Conservation (phyloP, 2,888 invertebrate genomes). For the Magallana nippona region DNA sequence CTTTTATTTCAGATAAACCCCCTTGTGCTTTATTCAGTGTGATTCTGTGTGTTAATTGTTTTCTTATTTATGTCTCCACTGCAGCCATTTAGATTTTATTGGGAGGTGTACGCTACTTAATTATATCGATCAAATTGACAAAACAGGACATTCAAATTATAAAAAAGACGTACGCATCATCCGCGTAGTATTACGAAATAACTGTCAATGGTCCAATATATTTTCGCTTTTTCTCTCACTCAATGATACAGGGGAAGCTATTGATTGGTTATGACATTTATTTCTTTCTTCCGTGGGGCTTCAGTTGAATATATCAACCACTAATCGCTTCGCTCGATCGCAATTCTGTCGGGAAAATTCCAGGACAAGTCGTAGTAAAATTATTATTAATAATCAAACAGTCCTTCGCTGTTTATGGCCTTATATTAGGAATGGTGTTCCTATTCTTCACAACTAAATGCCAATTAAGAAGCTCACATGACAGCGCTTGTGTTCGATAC, state of each 20-base stretch:
- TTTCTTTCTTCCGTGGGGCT: background rate
- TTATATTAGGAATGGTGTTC: background rate
- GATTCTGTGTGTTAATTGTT: background rate
- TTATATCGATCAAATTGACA: background rate
- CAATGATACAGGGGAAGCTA: background rate
- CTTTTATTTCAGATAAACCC: background rate
- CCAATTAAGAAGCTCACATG: too few species aligned
- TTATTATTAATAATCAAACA: conserved; percentile 21
- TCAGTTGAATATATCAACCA: background rate
- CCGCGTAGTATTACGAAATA: background rate
- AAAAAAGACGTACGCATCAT: background rate
- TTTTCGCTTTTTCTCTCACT: background rate
- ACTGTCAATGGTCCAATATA: conserved; percentile 15
- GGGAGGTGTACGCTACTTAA: background rate
- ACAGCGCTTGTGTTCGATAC: too few species aligned
- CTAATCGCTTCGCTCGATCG: background rate
- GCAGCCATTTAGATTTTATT: background rate
- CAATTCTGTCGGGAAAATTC: background rate
- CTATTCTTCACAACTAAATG: too few species aligned
- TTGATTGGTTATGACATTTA: conserved; percentile 4
- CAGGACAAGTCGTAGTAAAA: background rate
- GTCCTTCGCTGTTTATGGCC: background rate
- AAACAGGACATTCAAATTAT: background rate
- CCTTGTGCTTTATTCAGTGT: background rate
- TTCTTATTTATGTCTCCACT: background rate